A percentile compares a stretch with the other conserved stretches of the same genome.
Conservation (phyloP, 2,888 invertebrate genomes). For the Bimastos eiseni region DNA sequence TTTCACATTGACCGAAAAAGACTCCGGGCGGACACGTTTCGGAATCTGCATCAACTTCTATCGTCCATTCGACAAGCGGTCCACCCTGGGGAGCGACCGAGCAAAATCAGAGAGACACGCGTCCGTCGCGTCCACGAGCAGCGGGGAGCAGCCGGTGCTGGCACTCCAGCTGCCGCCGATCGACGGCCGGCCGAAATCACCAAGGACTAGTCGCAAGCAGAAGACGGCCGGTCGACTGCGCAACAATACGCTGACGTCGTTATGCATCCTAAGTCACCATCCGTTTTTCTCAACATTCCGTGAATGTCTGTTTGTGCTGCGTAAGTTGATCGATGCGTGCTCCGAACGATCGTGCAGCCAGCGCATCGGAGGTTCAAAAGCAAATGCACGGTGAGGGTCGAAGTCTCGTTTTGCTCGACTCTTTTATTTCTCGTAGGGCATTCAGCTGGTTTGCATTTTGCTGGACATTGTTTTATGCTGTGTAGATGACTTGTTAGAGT, state of each 20-base stretch:
- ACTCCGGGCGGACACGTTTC: constrained; percentile 78
- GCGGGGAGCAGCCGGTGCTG: constrained; percentile 37
- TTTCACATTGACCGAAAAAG: constrained; percentile 90
- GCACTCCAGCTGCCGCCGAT: constrained; percentile 18
- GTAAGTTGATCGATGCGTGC: constrained; percentile 94
- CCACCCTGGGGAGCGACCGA: constrained; percentile 43
- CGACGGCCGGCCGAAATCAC: constrained; percentile 49
- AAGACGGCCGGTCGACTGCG: constrained; percentile 62
- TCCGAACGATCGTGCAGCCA: constrained; percentile 74
- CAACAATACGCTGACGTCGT: constrained; percentile 91
- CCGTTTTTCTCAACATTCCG: constrained; percentile 98
- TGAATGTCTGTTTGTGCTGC: constrained; percentile 92
- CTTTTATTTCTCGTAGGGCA: neutral
- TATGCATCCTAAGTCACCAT: constrained; percentile 97
- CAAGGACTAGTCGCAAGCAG: constrained; percentile 53
- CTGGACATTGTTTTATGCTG: neutral
- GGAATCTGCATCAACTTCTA: constrained; percentile 99
- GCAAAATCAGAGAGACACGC: constrained; percentile 48
- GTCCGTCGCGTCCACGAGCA: constrained; percentile 36
- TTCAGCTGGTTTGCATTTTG: neutral
- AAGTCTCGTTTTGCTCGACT: neutral
- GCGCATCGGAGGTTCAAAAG: constrained; percentile 72
- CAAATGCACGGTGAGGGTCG: constrained; percentile 74
- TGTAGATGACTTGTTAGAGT: no score
- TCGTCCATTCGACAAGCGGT: constrained; percentile 72